Base-by-base conservation (phyloP, 2,888 invertebrate species). In the Anthophora plumipes region DNA sequence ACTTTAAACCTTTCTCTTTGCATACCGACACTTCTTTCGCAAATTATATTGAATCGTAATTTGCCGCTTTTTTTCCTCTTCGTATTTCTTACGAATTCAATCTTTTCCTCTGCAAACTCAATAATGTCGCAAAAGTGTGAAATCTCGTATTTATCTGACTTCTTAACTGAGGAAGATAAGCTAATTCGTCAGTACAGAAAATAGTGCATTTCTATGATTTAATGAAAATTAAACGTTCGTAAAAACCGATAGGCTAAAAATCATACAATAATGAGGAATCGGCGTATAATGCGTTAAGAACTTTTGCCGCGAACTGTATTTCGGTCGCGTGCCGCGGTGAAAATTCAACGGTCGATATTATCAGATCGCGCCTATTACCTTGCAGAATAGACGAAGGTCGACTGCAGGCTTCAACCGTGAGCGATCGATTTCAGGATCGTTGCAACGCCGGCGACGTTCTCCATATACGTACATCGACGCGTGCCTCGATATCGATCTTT, bases 361-460 rank as follows among this genome's bases (percentile, higher is more conserved):
- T 57, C 70, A 5, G 61, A 57, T 70, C 70, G 41, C 31, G 31
- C 31, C 57, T 50, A 59, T 76, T 71, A 68, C 76, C 80, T 80
- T 80, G 76, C 46, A 9, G 31, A 61, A 54, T 37, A 31, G 31
- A 14, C 80, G 76, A 82, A 82, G 82, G 82, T 76, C 82, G 76
- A 50, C 48, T 0, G 41, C 71, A 68, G 17, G 66, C 50, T 66
- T 78, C 31, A 31, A 31, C 31, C 31, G 4, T 31, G 50, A 55
- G 20, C 66, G 48, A 63, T 37, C 66, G 54, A 48, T 50, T 57
- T 55, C 37, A 8, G 12, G 66, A 66, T 71, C 54, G 41, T 59
- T 71, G 43, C 11, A 55, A 57, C 20, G 14, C 4, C 22, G n/a
- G 54, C 59, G 17, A 25, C 55, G 31, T 71, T 43, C 20, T 73